Evolutionary conservation across 2,888 invertebrate species (phyloP).

Genomic region (Drosophila neotestacea): DNA sequence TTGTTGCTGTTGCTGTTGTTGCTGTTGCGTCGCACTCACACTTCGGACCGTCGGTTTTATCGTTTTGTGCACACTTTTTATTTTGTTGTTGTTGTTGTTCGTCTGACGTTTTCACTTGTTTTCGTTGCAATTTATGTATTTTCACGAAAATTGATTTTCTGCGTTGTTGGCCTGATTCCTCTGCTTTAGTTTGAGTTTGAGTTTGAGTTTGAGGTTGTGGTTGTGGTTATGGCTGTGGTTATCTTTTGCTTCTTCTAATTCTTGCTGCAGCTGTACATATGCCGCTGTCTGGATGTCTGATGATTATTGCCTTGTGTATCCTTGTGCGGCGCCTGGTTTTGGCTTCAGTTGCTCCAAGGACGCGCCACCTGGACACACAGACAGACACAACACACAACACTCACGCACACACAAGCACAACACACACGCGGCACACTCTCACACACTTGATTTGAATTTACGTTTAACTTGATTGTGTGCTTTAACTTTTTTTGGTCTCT

Average conservation of each 20-base stretch:
- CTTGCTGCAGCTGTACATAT: conserved; percentile 35
- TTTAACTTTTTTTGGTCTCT: conserved; percentile 3
- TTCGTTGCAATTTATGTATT: conserved; percentile 64
- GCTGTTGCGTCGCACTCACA: conserved; percentile 13
- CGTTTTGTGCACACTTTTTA: conserved; percentile 18
- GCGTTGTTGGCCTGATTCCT: conserved; percentile 60
- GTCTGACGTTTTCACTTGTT: conserved; percentile 44
- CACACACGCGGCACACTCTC: conserved; percentile 27
- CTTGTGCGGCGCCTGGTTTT: conserved; percentile 59
- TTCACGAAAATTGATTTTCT: conserved; percentile 73
- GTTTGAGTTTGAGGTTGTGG: not conserved
- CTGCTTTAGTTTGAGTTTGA: not conserved
- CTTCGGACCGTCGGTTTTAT: conserved; percentile 5
- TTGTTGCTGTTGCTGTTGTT: conserved; percentile 22
- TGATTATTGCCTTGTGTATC: conserved; percentile 24
- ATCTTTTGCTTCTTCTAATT: conserved; percentile 10
- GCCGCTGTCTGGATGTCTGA: conserved; percentile 33
- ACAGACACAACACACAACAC: conserved; percentile 31
- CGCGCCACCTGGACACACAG: conserved; percentile 64
- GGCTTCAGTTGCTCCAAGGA: conserved; percentile 63
- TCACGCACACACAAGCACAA: conserved; percentile 14
- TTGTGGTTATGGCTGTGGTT: not conserved
- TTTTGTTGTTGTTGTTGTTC: conserved; percentile 8
- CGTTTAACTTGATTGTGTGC: conserved; percentile 30
- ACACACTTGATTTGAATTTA: conserved; percentile 36